These are phyloP conservation scores for Strongylocentrotus purpuratus DNA, from an alignment of 35 echinoderm and acorn worm genomes.

Conservation along the genomic window DNA sequence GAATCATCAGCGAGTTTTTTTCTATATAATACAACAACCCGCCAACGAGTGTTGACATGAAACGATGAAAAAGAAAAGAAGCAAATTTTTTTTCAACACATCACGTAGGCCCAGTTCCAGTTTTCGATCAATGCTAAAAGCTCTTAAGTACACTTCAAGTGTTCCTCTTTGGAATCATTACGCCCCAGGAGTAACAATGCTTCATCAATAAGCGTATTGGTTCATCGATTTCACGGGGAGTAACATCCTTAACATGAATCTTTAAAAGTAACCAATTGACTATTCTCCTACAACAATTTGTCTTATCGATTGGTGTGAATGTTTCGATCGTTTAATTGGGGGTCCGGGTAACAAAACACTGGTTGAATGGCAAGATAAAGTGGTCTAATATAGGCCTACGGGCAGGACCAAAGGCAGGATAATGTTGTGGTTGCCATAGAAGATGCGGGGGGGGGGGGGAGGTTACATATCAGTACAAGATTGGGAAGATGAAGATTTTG, in stretches of 20 bases:
- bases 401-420: too few relatives aligned
- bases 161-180: background rate
- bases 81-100: background rate
- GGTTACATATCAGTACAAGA: background rate
- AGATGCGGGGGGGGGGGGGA: too few relatives aligned
- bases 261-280: background rate
- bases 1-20: background rate
- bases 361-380: background rate
- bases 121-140: background rate
- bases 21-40: background rate
- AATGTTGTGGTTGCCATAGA: too few relatives aligned
- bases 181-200: background rate
- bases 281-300: background rate
- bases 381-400: background rate
- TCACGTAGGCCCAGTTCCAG: background rate
- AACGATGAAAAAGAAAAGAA: background rate
- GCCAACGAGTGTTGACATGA: background rate
- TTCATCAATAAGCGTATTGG: background rate
- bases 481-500: background rate
- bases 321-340: constrained; percentile 9
- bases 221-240: background rate
- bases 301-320: background rate
- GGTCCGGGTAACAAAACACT: background rate
- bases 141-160: background rate
- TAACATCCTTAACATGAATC: background rate